Conservation (phyloP, 2,888 invertebrate species). For the Hoplodrina blanda region DNA sequence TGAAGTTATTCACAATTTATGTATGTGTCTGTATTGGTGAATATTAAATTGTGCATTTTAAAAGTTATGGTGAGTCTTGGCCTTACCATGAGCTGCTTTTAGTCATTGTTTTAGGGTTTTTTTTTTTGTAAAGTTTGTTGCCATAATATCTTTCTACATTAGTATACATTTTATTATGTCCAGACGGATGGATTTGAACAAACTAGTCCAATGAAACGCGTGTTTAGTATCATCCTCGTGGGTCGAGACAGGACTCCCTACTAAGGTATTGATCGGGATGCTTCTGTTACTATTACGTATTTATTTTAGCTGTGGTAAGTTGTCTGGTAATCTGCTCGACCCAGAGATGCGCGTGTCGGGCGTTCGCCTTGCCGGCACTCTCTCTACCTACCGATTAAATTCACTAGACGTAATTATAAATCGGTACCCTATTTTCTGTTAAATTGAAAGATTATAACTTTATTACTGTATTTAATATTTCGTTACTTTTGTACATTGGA, state of each 20-base stretch:
- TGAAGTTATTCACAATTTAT: slow-evolving; percentile 90
- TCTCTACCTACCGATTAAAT: slow-evolving; percentile 64
- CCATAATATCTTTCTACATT: slow-evolving; percentile 91
- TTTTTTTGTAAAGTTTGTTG: slow-evolving; percentile 90
- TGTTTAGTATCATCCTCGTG: slow-evolving; percentile 74
- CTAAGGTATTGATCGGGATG: slow-evolving; percentile 72
- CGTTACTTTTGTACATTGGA: slow-evolving; percentile 90
- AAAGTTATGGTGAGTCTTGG: slow-evolving; percentile 86
- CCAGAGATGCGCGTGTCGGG: slow-evolving; percentile 58
- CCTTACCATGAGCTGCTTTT: slow-evolving; percentile 88
- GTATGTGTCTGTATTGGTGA: slow-evolving; percentile 90
- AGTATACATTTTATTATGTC: slow-evolving; percentile 88
- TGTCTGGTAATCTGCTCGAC: slow-evolving; percentile 68
- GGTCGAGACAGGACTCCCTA: slow-evolving; percentile 75
- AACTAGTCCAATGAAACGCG: slow-evolving; percentile 88
- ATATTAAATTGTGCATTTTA: slow-evolving; percentile 90
- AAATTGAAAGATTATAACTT: slow-evolving; percentile 84
- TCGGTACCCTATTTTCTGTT: slow-evolving; percentile 84
- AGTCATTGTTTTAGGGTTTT: slow-evolving; percentile 90
- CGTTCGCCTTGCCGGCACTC: slow-evolving; percentile 56
- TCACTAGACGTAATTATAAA: slow-evolving; percentile 74
- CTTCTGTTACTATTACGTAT: slow-evolving; percentile 80
- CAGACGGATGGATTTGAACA: slow-evolving; percentile 89
- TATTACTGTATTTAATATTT: slow-evolving; percentile 86
- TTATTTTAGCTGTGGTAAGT: slow-evolving; percentile 79